Conservation (phyloP, 2,797 vertebrate genomes). For the Yasuhikotakia modesta region DNA sequence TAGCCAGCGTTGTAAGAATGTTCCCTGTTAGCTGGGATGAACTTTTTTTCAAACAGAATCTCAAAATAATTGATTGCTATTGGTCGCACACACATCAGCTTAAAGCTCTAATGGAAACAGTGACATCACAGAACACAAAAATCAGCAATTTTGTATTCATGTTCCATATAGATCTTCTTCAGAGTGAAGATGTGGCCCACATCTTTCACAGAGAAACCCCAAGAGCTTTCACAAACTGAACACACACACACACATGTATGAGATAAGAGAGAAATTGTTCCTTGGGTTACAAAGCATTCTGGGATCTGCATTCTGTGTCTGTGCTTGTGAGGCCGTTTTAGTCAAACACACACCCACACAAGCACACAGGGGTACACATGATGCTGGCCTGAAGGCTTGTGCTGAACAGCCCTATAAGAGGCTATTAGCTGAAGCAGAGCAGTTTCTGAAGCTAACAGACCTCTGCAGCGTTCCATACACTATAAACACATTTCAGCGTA, state of each 20-base stretch:
- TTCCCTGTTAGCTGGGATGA: no score
- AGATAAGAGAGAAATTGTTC: constrained; percentile 16
- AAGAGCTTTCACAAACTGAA: constrained; percentile 2
- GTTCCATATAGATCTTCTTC: neutral
- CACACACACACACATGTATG: neutral
- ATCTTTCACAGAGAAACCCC: constrained; percentile 9
- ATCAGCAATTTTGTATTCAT: neutral
- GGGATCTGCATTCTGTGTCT: constrained; percentile 7
- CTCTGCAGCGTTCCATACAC: constrained; percentile 10
- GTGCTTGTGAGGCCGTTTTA: constrained; percentile 27
- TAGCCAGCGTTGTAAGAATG: no score
- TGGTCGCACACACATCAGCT: neutral
- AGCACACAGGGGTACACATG: constrained; percentile 20
- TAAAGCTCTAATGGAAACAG: neutral
- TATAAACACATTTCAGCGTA: constrained; percentile 37
- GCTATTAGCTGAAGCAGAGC: neutral
- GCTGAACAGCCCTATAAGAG: constrained; percentile 15
- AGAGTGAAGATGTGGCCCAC: neutral
- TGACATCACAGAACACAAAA: neutral
- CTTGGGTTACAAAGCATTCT: neutral
- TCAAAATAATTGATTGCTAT: neutral
- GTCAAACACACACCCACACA: constrained; percentile 23
- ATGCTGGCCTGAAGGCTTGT: constrained; percentile 11
- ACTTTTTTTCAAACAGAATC: neutral
- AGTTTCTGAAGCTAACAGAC: constrained; percentile 15